Percentiles rank a stretch among this genome's conserved stretches.
phyloP scores from a whole-genome alignment of 2,113 vertebrate species.

The Eonycteris spelaea region DNA sequence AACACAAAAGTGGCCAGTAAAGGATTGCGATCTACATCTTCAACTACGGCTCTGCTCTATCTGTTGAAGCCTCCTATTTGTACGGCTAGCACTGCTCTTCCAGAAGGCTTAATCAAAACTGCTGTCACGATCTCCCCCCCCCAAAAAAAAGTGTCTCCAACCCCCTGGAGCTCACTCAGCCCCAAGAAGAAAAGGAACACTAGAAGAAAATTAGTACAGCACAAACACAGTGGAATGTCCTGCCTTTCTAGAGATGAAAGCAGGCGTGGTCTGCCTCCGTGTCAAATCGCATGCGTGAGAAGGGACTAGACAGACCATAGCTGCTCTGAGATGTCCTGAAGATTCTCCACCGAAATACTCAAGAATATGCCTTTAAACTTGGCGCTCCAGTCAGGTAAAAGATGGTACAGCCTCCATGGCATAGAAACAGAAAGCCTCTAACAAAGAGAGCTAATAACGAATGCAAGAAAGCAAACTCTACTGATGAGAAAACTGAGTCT shows the following conservation, averaged over 20 bases:
- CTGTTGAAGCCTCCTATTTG: background rate
- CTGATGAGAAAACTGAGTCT: background rate
- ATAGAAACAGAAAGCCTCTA: background rate
- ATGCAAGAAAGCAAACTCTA: background rate
- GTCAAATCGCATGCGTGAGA: background rate
- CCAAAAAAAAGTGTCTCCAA: background rate
- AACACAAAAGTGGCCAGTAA: background rate
- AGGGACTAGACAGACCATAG: background rate
- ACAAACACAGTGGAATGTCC: background rate
- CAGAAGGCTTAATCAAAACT: background rate
- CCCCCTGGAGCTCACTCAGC: background rate
- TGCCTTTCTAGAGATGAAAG: background rate
- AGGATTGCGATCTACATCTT: background rate
- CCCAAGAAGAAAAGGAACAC: background rate
- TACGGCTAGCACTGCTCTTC: background rate
- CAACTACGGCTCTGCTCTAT: background rate
- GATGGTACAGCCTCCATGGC: rapidly evolving
- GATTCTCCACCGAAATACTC: background rate
- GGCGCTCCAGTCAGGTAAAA: background rate
- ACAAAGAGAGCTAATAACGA: background rate
- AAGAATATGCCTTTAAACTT: background rate
- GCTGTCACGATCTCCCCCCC: background rate
- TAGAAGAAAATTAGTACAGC: background rate
- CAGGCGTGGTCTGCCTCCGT: background rate
- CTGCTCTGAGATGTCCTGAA: background rate